Percentiles rank a stretch among this genome's conserved stretches.
These are phyloP conservation scores for Enteromius paludinosus DNA, from an alignment of 2,797 vertebrate genomes.

Conservation along the genomic window DNA sequence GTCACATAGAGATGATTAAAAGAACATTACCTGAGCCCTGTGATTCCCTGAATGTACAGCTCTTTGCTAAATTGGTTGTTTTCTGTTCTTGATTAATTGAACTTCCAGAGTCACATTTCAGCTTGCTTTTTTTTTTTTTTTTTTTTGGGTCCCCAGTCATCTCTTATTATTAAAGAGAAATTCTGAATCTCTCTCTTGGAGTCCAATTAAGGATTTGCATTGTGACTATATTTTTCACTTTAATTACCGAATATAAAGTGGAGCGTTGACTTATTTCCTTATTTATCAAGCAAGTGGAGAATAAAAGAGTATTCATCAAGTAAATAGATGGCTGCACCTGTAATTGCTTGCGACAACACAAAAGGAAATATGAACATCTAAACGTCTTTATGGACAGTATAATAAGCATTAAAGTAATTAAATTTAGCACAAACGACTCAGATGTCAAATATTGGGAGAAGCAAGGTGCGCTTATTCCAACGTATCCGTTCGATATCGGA, in stretches of 20 bases:
- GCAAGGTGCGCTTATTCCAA: conserved; percentile 31
- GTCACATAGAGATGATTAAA: conserved; percentile 97
- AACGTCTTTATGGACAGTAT: conserved; percentile 89
- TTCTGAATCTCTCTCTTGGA: conserved; percentile 99
- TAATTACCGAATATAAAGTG: conserved; percentile 99
- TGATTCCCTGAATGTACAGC: conserved; percentile 93
- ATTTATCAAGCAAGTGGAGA: conserved; percentile 97
- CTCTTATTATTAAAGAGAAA: conserved; percentile 99
- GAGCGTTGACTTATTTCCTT: conserved; percentile 93
- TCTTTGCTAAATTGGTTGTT: conserved; percentile 95
- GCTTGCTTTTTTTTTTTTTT: conserved; percentile 97
- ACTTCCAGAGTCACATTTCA: conserved; percentile 94
- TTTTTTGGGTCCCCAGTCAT: conserved; percentile 99
- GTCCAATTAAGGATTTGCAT: conserved; percentile 99
- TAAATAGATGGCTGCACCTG: conserved; percentile 93
- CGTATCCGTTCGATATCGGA: conserved; percentile 9
- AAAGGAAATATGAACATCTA: conserved; percentile 87
- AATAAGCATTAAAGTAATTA: conserved; percentile 93
- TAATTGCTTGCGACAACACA: conserved; percentile 89
- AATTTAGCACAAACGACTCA: conserved; percentile 84
- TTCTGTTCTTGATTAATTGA: conserved; percentile 98
- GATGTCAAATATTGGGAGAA: conserved; percentile 79
- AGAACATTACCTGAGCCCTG: conserved; percentile 96
- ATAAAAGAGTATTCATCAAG: conserved; percentile 92
- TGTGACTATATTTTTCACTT: conserved; percentile 99